Base-by-base conservation (phyloP, 2,797 vertebrate species). In the Thamnophis elegans region DNA sequence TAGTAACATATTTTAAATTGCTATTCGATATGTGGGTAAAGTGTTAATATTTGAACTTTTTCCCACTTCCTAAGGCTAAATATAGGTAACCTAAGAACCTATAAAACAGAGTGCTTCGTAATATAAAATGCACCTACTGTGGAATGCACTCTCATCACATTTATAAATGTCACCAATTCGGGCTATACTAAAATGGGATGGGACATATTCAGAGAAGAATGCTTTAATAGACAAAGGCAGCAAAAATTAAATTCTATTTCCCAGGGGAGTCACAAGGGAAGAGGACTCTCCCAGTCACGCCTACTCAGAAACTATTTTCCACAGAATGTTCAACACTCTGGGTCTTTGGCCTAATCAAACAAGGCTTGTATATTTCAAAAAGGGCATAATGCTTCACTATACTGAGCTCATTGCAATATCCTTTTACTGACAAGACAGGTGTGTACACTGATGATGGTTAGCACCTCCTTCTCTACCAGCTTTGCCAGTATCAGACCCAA, bases 401-500 rank as follows among this genome's bases (percentile, higher is more conserved):
- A 56, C 14, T 88, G 16, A 36, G 47, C 10, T 78, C 85, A 60
- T 65, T 26, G 73, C 36, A 85, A 73, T 5, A 0, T n/a, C 12
- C 25, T 4, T 51, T 36, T 93, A 92, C 78, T 36, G 28, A 56
- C 56, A 36, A 86, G 85, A 56, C n/a, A 42, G 47, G 12, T 59
- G 68, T 26, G 68, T 14, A 91, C 9, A 22, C 32, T 22, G 51
- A 10, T 4, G 62, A 56, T 8, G 91, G 51, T 12, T 47, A 88
- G 25, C 42, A 32, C 78, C 6, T 28, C 20, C 78, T 26, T 91
- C 87, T 54, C 26, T 26, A 47, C 82, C 53, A 26, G 25, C 78
- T 85, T 89, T 91, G 90, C 86, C 92, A 94, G 10, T 86, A 85
- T 20, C 3, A 18, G 85, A 62, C 85, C 55, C 92, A 92, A 73